Base-by-base conservation (phyloP, 2,797 vertebrate species). In the Sebastes matsubarae region DNA sequence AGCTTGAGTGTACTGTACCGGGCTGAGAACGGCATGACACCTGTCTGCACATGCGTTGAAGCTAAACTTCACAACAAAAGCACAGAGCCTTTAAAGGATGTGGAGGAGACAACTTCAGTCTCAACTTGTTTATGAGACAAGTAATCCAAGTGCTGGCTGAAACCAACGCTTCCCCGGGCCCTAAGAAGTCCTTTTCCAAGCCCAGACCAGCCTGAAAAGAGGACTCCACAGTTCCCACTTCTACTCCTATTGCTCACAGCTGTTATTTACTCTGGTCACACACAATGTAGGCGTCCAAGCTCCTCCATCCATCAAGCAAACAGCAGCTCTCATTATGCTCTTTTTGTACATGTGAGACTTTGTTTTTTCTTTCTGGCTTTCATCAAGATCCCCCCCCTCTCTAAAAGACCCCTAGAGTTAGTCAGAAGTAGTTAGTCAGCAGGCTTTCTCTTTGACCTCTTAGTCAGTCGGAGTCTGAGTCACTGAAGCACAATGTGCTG, bases 401-500 rank as follows among this genome's bases (percentile, higher is more conserved):
- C 22, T 55, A 7, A 32, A 32, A 80, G 71, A 73, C 50, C 57
- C 63, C 66, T 5, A n/a, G 22, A 71, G 50, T 90, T 30, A 92
- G 73, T 87, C 87, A 89, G 68, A 73, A 8, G 32, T 69, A 63
- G 64, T 83, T 69, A 63, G 64, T 83, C 61, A 57, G 77, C 8
- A 36, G 81, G 66, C 57, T 73, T 65, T 77, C 69, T 76, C 80
- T 69, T 29, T 69, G 80, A 87, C 81, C 80, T 84, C 75, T 90
- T 67, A 88, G 90, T 94, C 90, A 93, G 57, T 58, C 77, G 42
- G 29, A 61, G 59, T 74, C 85, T 92, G 91, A 93, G 82, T 94
- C 90, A 93, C 63, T 46, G 30, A 20, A 72, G 83, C 22, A 77
- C 74, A 85, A 90, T 84, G 83, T 68, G 3, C 80, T 20, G 77